These are phyloP conservation scores for Cynopterus sphinx DNA, from an alignment of 2,797 vertebrate species.

Conservation along the genomic window DNA sequence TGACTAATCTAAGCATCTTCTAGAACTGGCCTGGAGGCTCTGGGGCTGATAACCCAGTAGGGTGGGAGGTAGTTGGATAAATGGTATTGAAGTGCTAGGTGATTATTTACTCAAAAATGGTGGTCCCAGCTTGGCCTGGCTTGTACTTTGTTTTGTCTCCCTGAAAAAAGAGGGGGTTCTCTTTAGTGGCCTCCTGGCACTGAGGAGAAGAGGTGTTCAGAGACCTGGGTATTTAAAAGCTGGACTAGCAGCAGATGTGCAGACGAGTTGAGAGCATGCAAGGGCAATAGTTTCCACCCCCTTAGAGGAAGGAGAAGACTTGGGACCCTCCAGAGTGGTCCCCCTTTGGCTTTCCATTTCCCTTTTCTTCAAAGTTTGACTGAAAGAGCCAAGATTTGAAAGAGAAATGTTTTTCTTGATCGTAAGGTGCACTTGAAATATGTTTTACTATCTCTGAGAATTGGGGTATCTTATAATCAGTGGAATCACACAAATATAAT, in stretches of 20 bases:
- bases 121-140: not conserved
- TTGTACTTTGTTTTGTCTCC: slow-evolving; percentile 51
- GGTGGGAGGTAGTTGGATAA: slow-evolving; percentile 60
- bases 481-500: not conserved
- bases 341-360: not conserved
- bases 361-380: not conserved
- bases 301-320: not conserved
- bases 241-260: not conserved
- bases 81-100: slow-evolving; percentile 1
- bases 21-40: slow-evolving; percentile 33
- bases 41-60: not conserved
- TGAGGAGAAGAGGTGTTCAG: not conserved
- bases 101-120: slow-evolving; percentile 29
- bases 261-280: not conserved
- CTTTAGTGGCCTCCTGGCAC: not conserved
- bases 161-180: not conserved
- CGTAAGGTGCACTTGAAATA: slow-evolving; percentile 44
- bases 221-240: not conserved
- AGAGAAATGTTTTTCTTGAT: slow-evolving; percentile 33
- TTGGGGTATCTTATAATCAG: not conserved
- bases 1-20: slow-evolving; percentile 71
- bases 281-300: not conserved
- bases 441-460: not conserved
- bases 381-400: slow-evolving; percentile 46
- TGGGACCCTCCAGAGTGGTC: not conserved